Evolutionary conservation across 1,140 invertebrate genomes (phyloP), one percentile per base, ranked within the genome.

Genomic region (Nymphalis io): DNA sequence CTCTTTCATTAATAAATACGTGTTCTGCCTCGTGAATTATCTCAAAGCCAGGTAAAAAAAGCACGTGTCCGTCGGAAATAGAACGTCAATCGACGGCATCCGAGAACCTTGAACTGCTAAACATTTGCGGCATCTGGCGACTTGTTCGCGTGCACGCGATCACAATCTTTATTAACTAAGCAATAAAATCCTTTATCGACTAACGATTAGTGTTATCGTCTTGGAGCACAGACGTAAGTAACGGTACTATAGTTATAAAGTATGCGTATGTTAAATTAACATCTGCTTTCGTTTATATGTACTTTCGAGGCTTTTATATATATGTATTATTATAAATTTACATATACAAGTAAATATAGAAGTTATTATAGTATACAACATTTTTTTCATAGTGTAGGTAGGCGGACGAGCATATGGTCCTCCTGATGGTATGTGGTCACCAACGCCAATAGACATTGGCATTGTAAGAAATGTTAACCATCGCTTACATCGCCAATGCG

Each of bases 21-120:
- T 33, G 15, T 16, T 20, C 4, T 33, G 60, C 46, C 60, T 61
- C 60, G 46, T 51, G 44, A 15, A 44, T 15, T 20, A 38, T 13
- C 13, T 48, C 60, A 42, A 21, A 51, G n/a, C 21, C 21, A 13
- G 48, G 46, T 55, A 18, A 12, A 20, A 44, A 23, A 55, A 21
- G 15, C 46, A 63, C 44, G 60, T 63, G 60, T 27, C 11, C 8
- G 33, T 18, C 46, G 48, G 23, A 63, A 63, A 63, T 63, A 63
- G 60, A 63, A 48, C 38, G 46, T 18, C 44, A 38, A 12, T 53
- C 60, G 15, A 51, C 60, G 20, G 13, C 12, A 33, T 38, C 21
- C 6, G 21, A 3, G 12, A 46, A 63, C 60, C 60, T 63, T 63
- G 60, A 63, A 63, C 60, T 39, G 60, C 18, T 20, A 27, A 63